Evolutionary conservation across 2,888 invertebrate species (phyloP).

Genomic region (Pseudococcus longispinus): DNA sequence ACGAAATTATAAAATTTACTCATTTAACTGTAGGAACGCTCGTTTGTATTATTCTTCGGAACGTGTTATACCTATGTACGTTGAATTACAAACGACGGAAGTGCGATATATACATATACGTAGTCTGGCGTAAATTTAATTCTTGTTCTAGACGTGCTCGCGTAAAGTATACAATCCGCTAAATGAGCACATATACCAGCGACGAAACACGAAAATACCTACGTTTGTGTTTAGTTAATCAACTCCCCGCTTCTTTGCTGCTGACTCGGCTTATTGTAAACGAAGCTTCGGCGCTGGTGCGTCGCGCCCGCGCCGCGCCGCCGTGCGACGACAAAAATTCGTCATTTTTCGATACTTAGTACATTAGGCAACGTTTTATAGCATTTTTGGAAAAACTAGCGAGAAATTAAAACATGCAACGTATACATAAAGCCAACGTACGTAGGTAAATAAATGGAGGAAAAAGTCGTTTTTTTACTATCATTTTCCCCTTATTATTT

Average conservation of each 20-base stretch:
- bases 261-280: background rate
- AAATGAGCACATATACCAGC: background rate
- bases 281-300: too few species aligned
- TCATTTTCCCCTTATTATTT: background rate
- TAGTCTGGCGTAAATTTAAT: conserved; percentile 1
- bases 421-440: background rate
- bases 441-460: background rate
- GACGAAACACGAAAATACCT: background rate
- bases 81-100: background rate
- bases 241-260: background rate
- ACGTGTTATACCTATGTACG: background rate
- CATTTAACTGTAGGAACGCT: background rate
- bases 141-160: conserved; percentile 6
- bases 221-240: conserved; percentile 5
- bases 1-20: conserved; percentile 26
- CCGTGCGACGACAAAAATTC: background rate
- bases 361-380: background rate
- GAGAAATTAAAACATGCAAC: background rate
- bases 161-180: background rate
- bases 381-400: background rate
- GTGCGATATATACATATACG: background rate
- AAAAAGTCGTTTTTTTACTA: background rate
- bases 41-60: background rate
- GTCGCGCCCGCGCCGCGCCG: too few species aligned
- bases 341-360: background rate